Percentiles rank a stretch among this genome's conserved stretches.
These are phyloP conservation scores for Sitobion miscanthi DNA, from an alignment of 1,140 invertebrate genomes.

Conservation along the genomic window DNA sequence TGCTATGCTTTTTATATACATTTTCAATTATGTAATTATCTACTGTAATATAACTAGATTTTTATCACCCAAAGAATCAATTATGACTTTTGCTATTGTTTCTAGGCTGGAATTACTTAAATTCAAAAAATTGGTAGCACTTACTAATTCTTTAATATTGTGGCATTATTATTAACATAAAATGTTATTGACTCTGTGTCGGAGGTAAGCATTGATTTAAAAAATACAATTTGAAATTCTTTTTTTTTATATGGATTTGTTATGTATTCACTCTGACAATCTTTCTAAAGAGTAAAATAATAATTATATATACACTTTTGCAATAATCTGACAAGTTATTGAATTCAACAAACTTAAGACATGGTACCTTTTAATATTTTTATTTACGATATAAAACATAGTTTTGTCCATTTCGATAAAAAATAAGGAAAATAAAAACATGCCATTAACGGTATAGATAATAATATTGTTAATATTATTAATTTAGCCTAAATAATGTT, in stretches of 20 bases:
- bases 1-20: too few relatives aligned
- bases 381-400: conserved; percentile 29
- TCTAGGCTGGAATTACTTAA: too few relatives aligned
- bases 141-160: too few relatives aligned
- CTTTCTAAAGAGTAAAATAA: not conserved
- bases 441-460: conserved; percentile 20
- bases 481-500: conserved; percentile 21
- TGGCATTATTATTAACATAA: too few relatives aligned
- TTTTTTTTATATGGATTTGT: not conserved
- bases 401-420: conserved; percentile 24
- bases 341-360: not conserved
- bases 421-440: conserved; percentile 39
- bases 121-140: too few relatives aligned
- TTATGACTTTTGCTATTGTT: too few relatives aligned
- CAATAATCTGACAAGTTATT: not conserved
- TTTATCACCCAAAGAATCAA: too few relatives aligned
- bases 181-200: too few relatives aligned
- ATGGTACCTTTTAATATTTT: not conserved
- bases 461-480: conserved; percentile 44
- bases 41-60: too few relatives aligned
- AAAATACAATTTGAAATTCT: not conserved
- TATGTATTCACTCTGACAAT: not conserved
- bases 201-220: not conserved
- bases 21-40: too few relatives aligned
- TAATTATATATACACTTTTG: not conserved